Conservation (phyloP, 2,797 vertebrate species). For the Tenualosa thibaudeaui region DNA sequence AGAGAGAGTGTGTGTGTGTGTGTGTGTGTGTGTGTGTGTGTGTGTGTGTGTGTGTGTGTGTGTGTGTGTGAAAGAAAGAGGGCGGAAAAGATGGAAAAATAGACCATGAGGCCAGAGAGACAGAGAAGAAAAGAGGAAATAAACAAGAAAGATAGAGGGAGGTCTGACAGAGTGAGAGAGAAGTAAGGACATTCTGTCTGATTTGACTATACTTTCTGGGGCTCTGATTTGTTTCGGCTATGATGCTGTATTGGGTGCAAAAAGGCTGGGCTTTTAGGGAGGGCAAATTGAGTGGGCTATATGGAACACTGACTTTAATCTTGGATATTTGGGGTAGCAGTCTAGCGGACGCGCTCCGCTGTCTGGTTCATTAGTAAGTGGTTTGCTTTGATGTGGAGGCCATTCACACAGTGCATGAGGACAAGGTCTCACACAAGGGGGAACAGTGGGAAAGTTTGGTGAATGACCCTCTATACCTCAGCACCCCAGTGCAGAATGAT, state of each 20-base stretch:
- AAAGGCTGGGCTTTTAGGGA: background rate
- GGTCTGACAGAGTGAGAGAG: background rate
- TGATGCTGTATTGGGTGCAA: background rate
- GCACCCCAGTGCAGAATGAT: background rate
- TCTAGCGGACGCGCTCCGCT: background rate
- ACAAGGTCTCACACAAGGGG: background rate
- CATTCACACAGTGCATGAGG: background rate
- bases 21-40: conserved; percentile 7
- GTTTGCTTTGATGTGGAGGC: background rate
- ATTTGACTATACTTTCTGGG: background rate
- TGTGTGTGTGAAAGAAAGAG: background rate
- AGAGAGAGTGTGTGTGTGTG: background rate
- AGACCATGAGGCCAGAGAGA: background rate
- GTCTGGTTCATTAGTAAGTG: background rate
- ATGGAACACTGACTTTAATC: background rate
- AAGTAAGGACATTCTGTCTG: background rate
- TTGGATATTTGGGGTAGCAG: background rate
- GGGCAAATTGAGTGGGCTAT: background rate
- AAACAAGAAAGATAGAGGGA: background rate
- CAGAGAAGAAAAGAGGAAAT: background rate
- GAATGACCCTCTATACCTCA: background rate
- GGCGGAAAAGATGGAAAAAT: too few species aligned
- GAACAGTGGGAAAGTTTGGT: background rate
- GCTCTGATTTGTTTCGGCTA: background rate
- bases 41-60: background rate